Percentiles rank a stretch among this genome's conserved stretches.
Conservation (phyloP, 2,888 invertebrate genomes). For the Eupithecia subfuscata region DNA sequence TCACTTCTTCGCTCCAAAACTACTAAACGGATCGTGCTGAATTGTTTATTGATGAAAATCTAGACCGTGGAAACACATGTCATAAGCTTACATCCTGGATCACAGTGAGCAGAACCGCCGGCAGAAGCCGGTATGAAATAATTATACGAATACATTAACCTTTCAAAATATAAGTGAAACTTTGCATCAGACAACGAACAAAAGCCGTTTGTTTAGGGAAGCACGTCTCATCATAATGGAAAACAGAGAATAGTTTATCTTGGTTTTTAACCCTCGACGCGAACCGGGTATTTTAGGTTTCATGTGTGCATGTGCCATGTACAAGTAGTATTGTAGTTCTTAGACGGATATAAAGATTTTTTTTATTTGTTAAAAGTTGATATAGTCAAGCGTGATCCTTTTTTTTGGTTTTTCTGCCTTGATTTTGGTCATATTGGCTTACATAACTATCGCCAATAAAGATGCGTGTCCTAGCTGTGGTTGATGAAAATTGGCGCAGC, state of each 20-base stretch:
- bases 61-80: background rate
- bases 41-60: background rate
- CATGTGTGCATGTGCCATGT: background rate
- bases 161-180: background rate
- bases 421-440: too few species aligned
- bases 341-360: background rate
- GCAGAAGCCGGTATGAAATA: background rate
- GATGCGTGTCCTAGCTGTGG: too few species aligned
- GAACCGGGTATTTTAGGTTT: background rate
- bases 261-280: slow-evolving; percentile 2
- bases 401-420: too few species aligned
- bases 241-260: background rate
- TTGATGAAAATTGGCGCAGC: too few species aligned
- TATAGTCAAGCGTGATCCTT: background rate
- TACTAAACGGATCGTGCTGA: background rate
- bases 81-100: background rate
- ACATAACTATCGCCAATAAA: too few species aligned
- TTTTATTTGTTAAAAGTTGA: background rate
- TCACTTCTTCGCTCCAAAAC: background rate
- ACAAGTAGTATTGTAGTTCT: background rate
- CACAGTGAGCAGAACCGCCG: background rate
- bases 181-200: slow-evolving; percentile 2
- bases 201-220: background rate
- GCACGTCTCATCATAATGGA: slow-evolving; percentile 6
- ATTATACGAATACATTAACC: background rate